Percentiles rank a stretch among this genome's conserved stretches.
Evolutionary conservation across 1,140 invertebrate genomes (phyloP).

Genomic region (Eubasilissa regina): DNA sequence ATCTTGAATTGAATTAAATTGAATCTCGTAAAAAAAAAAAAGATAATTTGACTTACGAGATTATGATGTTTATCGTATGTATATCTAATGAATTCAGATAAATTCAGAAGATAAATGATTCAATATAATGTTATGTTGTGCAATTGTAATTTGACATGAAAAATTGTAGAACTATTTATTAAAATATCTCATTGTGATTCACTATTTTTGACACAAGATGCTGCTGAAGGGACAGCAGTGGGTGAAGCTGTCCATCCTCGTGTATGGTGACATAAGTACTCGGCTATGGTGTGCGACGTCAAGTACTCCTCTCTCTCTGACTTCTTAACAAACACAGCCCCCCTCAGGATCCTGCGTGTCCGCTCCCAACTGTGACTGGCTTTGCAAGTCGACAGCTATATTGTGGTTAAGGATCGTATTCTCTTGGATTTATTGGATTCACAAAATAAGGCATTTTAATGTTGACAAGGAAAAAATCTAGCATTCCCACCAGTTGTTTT

Average conservation of each 20-base stretch:
- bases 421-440: not conserved
- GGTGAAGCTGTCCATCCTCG: not conserved
- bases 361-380: slow-evolving; percentile 81
- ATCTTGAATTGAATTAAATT: too few relatives aligned
- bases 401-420: slow-evolving; percentile 63
- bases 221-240: slow-evolving; percentile 56
- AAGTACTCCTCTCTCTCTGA: slow-evolving; percentile 12
- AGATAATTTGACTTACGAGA: too few relatives aligned
- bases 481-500: too few relatives aligned
- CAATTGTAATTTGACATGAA: slow-evolving; percentile 42
- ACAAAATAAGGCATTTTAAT: too few relatives aligned
- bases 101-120: slow-evolving; percentile 18
- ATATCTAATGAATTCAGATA: slow-evolving; percentile 10
- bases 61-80: not conserved
- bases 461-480: too few relatives aligned
- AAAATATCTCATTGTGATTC: slow-evolving; percentile 44
- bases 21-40: too few relatives aligned
- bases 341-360: slow-evolving; percentile 84
- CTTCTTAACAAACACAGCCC: slow-evolving; percentile 82
- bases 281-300: not conserved
- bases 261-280: slow-evolving; percentile 28
- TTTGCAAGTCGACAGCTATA: slow-evolving; percentile 84
- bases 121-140: slow-evolving; percentile 26
- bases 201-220: slow-evolving; percentile 57
- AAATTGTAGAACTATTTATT: slow-evolving; percentile 41